phyloP scores from a whole-genome alignment of 2,888 invertebrate species.

The Drosophila maculinotata region DNA sequence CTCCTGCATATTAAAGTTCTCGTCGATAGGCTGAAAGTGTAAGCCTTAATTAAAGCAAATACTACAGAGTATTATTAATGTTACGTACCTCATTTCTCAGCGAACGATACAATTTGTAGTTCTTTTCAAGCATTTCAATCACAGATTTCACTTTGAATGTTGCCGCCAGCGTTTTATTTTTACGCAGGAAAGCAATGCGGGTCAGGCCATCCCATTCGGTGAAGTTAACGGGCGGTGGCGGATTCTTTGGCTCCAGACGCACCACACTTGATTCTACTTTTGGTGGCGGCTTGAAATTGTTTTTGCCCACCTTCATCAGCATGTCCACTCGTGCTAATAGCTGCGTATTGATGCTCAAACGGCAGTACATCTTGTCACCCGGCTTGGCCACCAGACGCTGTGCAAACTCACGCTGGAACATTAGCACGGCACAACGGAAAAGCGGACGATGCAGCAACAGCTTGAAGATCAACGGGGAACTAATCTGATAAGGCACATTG shows the following conservation, averaged over 20 bases:
- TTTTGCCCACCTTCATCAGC: conserved; percentile 98
- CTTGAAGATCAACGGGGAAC: conserved; percentile 98
- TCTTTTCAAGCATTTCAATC: conserved; percentile 93
- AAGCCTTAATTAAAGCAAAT: not conserved
- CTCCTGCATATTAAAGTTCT: conserved; percentile 92
- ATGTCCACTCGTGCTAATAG: conserved; percentile 97
- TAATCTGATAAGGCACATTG: conserved; percentile 99
- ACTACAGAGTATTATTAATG: not conserved
- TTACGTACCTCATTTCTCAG: conserved; percentile 90
- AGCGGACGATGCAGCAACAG: conserved; percentile 93
- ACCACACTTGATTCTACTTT: conserved; percentile 99
- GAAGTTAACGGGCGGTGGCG: conserved; percentile 97
- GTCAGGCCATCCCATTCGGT: conserved; percentile 99
- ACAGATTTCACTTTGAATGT: conserved; percentile 95
- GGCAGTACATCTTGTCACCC: conserved; percentile 98
- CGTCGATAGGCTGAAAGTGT: conserved; percentile 88
- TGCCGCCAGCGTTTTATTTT: conserved; percentile 97
- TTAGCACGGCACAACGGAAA: conserved; percentile 97
- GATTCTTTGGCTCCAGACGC: conserved; percentile 98
- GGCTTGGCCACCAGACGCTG: conserved; percentile 98
- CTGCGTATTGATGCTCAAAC: conserved; percentile 98
- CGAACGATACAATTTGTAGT: conserved; percentile 95
- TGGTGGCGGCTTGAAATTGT: conserved; percentile 99
- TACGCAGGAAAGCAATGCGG: conserved; percentile 96
- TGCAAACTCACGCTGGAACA: conserved; percentile 99